Percentiles rank a stretch among this genome's conserved stretches.
Evolutionary conservation across 2,888 invertebrate species (phyloP).

Genomic region (Agrilus cyanescens): DNA sequence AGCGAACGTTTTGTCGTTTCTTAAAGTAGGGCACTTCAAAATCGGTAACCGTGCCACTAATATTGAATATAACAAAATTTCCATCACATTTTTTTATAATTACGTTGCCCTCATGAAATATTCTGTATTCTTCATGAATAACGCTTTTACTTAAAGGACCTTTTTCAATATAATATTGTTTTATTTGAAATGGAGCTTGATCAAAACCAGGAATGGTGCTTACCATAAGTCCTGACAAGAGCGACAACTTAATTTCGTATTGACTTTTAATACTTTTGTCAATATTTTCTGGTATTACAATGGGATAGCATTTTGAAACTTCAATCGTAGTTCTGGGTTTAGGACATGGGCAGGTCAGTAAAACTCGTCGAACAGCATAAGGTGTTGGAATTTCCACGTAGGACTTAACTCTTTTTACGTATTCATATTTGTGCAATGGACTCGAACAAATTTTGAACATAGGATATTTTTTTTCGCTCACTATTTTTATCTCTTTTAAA

Average conservation of each 20-base stretch:
- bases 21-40: conserved; percentile 9
- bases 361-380: conserved; percentile 8
- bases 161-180: conserved; percentile 11
- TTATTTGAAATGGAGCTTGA: conserved; percentile 6
- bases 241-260: conserved; percentile 8
- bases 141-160: conserved; percentile 9
- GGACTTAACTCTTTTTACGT: conserved; percentile 14
- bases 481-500: conserved; percentile 8
- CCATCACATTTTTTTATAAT: conserved; percentile 13
- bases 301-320: conserved; percentile 9
- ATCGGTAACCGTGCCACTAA: conserved; percentile 6
- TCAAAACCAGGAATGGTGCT: conserved; percentile 6
- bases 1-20: not conserved
- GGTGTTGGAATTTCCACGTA: conserved; percentile 9
- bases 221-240: conserved; percentile 13
- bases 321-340: conserved; percentile 4
- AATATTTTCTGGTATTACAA: not conserved
- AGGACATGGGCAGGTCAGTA: conserved; percentile 7
- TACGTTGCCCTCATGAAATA: conserved; percentile 11
- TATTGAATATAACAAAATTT: conserved; percentile 6
- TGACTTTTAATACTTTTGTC: conserved; percentile 1
- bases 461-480: conserved; percentile 9
- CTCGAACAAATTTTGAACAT: conserved; percentile 15
- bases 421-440: conserved; percentile 12
- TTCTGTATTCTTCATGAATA: conserved; percentile 11